Base-by-base conservation (phyloP, 2,797 vertebrate species). In the Kryptolebias ocellatus region DNA sequence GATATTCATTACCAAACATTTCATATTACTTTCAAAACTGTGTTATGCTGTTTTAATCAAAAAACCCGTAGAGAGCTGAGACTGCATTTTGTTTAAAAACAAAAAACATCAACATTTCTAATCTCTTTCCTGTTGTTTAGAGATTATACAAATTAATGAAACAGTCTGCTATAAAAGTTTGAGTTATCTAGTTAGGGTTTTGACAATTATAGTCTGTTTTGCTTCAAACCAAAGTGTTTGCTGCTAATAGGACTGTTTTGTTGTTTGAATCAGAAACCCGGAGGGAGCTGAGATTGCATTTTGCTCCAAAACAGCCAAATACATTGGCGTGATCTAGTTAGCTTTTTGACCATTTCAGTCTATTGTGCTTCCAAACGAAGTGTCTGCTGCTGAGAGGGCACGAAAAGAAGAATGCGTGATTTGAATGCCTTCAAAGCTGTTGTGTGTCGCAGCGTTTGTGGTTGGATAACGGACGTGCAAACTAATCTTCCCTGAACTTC, bases 371-470 rank as follows among this genome's bases (percentile, higher is more conserved):
- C 6, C 6, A 8, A 18, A 6, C n/a, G 12, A 8, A 47, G 17
- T 47, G 46, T 47, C 18, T 6, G 44, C 4, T 46, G 46, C 17
- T 47, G 18, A 47, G 7, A n/a, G 5, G 12, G 9, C 49, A 50
- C 49, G 24, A 24, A 24, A 16, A 45, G 16, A 16, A 45, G 17
- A 45, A 15, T 16, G 4, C 2, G 20, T 11, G 49, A 50, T 50
- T 50, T 12, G 4, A 20, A 50, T 12, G 10, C n/a, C 56, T 47
- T 29, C 44, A 69, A 63, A 70, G n/a, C 39, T 56, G n/a, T 9
- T 44, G 55, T 24, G 24, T 5, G 16, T 45, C 44, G 42, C 46
- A 60, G 60, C 45, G 59, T 24, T 16, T 29, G 51, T 42, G 4
- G 31, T 31, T 17, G 8, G 16, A 51, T 53, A 49, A 50, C 71